Base-by-base conservation (phyloP, 2,113 vertebrate species). In the Dissostichus mawsoni region DNA sequence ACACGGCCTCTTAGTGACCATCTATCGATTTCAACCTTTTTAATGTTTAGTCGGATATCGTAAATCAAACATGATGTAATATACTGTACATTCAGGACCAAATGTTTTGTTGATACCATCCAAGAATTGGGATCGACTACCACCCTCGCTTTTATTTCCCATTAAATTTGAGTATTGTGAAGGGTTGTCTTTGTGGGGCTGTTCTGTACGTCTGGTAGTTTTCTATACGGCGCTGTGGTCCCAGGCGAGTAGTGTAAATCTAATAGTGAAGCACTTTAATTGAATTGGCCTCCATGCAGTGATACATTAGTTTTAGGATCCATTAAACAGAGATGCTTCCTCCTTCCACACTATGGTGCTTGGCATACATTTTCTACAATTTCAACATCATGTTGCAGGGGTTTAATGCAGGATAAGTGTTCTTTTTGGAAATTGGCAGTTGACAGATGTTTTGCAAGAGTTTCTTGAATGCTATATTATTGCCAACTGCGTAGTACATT, bases 221-320 rank as follows among this genome's bases (percentile, higher is more conserved):
- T 86, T 86, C 81, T 89, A 78, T 81, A 83, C 55, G 78, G 82
- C 45, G 1, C 73, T 13, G 55, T 59, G 14, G 14, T 84, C 91
- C 80, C 86, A 47, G 73, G 73, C n/a, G 84, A 77, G 59, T 16
- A 8, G 87, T 81, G 82, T 74, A 89, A 92, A 94, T 93, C 91
- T 84, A 92, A 94, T 93, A 74, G 55, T 69, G 70, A 81, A 69
- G 70, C 82, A 51, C 4, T 87, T 80, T 87, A 90, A 94, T 91
- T 90, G 83, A 87, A 93, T 93, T 91, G 82, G 76, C 68, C 67
- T 77, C 67, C 63, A 68, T 70, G 71, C 87, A 75, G 80, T 80
- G 87, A 89, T 90, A 73, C 77, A 92, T 92, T 88, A 87, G 81
- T 77, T 84, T 79, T 51, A 77, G 82, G 67, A 87, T 72, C 86